Evolutionary conservation across 2,888 invertebrate species (phyloP).

Genomic region (Helicoverpa assulta): DNA sequence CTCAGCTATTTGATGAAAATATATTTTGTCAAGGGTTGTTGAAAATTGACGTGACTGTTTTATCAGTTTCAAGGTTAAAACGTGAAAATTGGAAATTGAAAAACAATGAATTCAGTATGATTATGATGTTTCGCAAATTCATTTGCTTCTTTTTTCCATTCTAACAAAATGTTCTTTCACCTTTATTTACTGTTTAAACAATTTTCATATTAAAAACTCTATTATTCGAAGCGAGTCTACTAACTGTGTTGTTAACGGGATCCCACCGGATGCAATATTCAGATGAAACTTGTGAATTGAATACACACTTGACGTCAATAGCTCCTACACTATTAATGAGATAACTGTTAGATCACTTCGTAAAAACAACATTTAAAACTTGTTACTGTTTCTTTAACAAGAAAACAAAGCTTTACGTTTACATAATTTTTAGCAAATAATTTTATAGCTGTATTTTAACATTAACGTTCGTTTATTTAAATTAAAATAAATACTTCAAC

Average conservation of each 20-base stretch:
- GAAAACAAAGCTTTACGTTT: too few species aligned
- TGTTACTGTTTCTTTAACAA: not conserved
- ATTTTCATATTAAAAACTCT: not conserved
- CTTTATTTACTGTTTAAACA: not conserved
- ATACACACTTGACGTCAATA: slow-evolving; percentile 48
- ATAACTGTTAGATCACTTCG: slow-evolving; percentile 16
- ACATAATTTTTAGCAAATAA: too few species aligned
- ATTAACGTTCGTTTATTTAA: too few species aligned
- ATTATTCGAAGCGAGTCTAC: not conserved
- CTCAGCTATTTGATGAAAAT: slow-evolving; percentile 12
- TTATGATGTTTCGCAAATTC: not conserved
- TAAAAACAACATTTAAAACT: not conserved
- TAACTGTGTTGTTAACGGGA: slow-evolving; percentile 39
- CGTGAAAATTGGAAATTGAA: not conserved
- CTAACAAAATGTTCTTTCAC: not conserved
- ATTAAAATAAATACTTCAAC: too few species aligned
- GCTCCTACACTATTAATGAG: slow-evolving; percentile 30
- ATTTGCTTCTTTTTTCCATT: too few species aligned
- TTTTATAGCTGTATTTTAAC: too few species aligned
- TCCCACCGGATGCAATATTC: slow-evolving; percentile 44
- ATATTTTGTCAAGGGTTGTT: slow-evolving; percentile 17
- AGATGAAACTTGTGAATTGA: slow-evolving; percentile 25
- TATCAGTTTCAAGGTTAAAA: slow-evolving; percentile 18
- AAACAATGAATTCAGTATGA: not conserved
- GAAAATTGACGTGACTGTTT: slow-evolving; percentile 17